phyloP scores from a whole-genome alignment of 2,113 vertebrate species.

The Rhodinocichla rosea region DNA sequence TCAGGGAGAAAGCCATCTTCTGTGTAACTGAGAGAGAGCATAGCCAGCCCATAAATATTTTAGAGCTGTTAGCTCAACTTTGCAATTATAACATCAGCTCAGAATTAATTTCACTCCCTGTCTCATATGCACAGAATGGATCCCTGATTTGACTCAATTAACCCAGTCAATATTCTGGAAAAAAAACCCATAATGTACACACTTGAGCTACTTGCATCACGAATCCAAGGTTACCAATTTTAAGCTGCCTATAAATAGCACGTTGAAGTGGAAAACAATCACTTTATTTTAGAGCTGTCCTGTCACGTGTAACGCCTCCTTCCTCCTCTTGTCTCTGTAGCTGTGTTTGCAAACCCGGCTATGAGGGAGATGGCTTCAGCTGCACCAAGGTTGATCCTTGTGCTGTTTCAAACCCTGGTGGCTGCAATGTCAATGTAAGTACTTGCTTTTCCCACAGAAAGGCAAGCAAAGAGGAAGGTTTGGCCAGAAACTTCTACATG shows the following conservation, averaged over 20 bases:
- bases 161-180: not conserved
- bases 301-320: not conserved
- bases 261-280: not conserved
- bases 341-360: slow-evolving; percentile 89
- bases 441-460: not conserved
- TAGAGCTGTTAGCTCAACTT: not conserved
- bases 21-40: not conserved
- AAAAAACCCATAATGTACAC: not conserved
- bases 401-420: slow-evolving; percentile 51
- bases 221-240: not conserved
- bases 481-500: not conserved
- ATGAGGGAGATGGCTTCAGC: slow-evolving; percentile 81
- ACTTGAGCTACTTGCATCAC: not conserved
- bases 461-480: not conserved
- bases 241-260: not conserved
- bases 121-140: not conserved
- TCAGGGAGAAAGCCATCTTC: not conserved
- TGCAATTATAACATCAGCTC: not conserved
- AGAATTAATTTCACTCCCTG: not conserved
- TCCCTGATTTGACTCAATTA: not conserved
- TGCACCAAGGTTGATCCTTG: slow-evolving; percentile 84
- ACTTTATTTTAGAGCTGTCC: not conserved
- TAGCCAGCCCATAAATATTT: not conserved
- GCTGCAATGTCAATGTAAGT: slow-evolving; percentile 85
- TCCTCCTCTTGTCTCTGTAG: slow-evolving; percentile 56